Evolutionary conservation across 1,140 invertebrate genomes (phyloP), one percentile per base, ranked within the genome.

Genomic region (Melitaea cinxia): DNA sequence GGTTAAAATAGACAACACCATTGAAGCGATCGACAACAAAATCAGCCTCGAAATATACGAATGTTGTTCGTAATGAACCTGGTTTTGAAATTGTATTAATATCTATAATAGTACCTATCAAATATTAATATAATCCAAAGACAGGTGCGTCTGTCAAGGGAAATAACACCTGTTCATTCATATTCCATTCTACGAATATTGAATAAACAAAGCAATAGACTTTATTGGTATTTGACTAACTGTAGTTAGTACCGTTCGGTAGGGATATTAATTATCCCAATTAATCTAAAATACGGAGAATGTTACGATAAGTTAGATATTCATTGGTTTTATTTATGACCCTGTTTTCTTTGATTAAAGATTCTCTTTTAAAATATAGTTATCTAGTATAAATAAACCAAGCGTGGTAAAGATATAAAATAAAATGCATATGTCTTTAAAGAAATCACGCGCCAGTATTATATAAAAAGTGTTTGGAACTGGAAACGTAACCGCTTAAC

Each of bases 361-460:
- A 4, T 6, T 39, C 0, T 15, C 14, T 39, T 39, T 39, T 17
- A 0, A 15, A 9, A 39, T 15, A 17, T 4, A 12, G 15, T 5
- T 15, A 15, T 39, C n/a, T 15, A 39, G 2, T 17, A 3, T n/a
- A 17, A 15, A 39, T 2, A 30, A 30, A 10, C 3, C 7, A 33
- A 10, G 30, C 50, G 58, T 55, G 68, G 75, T 74, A 77, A 77
- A 77, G 68, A 78, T 76, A 82, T 82, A 71, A 73, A 70, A 80
- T 73, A 82, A 78, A 80, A 74, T 65, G 75, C 73, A 68, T 72
- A 54, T 70, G 72, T 71, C 77, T 65, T 73, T 70, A 70, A 77
- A 78, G 72, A 83, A 78, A 83, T 83, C 82, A 87, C 82, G 84
- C 85, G 71, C 74, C 70, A 58, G 54, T 42, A 57, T 52, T 60